Conservation (phyloP, 2,888 invertebrate genomes). For the Brenthis ino region DNA sequence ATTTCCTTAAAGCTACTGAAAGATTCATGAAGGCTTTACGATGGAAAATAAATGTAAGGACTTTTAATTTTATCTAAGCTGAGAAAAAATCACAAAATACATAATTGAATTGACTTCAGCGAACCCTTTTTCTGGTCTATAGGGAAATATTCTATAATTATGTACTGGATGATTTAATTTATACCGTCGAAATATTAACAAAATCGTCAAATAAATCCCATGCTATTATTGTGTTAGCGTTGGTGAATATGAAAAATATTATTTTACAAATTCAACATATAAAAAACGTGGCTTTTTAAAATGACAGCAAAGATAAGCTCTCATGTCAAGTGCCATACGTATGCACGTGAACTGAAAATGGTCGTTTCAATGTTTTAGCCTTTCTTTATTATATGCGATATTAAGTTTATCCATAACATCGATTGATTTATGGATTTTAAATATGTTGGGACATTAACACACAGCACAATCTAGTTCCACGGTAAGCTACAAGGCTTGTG, state of each 20-base stretch:
- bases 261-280: constrained; percentile 28
- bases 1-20: constrained; percentile 40
- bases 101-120: constrained; percentile 58
- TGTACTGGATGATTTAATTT: constrained; percentile 34
- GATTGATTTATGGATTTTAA: too few relatives aligned
- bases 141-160: constrained; percentile 42
- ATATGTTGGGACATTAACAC: too few relatives aligned
- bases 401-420: neutral
- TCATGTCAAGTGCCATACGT: constrained; percentile 44
- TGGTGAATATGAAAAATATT: constrained; percentile 22
- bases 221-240: constrained; percentile 8
- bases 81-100: constrained; percentile 50
- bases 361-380: constrained; percentile 35
- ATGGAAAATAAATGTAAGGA: constrained; percentile 42
- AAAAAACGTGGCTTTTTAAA: constrained; percentile 41
- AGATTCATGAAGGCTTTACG: constrained; percentile 39
- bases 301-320: constrained; percentile 49
- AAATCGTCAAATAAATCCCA: constrained; percentile 2
- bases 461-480: too few relatives aligned
- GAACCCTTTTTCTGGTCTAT: constrained; percentile 44
- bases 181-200: constrained; percentile 31
- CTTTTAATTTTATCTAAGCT: constrained; percentile 40
- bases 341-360: constrained; percentile 26
- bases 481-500: too few relatives aligned
- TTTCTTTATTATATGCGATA: constrained; percentile 16